A percentile compares a stretch with the other conserved stretches of the same genome.
Conservation (phyloP, 2,888 invertebrate genomes). For the Lottia scabra region DNA sequence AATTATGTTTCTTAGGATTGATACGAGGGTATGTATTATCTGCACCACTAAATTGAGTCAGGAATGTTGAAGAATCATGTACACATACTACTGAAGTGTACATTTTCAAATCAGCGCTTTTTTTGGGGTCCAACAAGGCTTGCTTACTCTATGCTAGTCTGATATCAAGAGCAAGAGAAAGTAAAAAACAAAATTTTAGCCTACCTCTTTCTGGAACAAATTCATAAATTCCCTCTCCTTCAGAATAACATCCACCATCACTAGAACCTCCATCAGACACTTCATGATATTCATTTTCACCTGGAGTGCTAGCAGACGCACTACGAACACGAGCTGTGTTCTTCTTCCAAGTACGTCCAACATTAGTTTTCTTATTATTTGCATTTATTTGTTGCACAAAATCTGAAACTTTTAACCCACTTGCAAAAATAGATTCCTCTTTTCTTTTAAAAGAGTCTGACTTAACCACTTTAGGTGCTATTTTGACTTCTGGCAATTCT, state of each 20-base stretch:
- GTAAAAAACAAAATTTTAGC: not conserved
- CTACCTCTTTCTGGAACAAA: conserved; percentile 29
- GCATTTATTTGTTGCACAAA: conserved; percentile 41
- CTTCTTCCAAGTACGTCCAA: conserved; percentile 24
- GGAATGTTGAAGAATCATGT: too few relatives aligned
- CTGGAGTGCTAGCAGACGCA: conserved; percentile 21
- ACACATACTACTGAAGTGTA: too few relatives aligned
- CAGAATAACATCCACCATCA: conserved; percentile 6
- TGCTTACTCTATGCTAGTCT: too few relatives aligned
- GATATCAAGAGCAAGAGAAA: too few relatives aligned
- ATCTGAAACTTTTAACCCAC: conserved; percentile 39
- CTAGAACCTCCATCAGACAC: conserved; percentile 29
- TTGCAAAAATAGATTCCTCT: conserved; percentile 37
- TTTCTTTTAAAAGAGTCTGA: conserved; percentile 23
- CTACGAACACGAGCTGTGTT: conserved; percentile 22
- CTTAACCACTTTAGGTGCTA: conserved; percentile 10
- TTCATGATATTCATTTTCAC: conserved; percentile 36
- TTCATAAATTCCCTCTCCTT: conserved; percentile 29
- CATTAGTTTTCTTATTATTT: conserved; percentile 16
- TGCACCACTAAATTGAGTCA: too few relatives aligned
- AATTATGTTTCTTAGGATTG: too few relatives aligned
- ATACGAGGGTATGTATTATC: too few relatives aligned
- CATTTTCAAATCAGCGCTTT: too few relatives aligned
- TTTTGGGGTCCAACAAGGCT: too few relatives aligned
- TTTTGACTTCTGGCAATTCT: conserved; percentile 19